Conservation (phyloP, 2,888 invertebrate species). For the Agelastica alni region DNA sequence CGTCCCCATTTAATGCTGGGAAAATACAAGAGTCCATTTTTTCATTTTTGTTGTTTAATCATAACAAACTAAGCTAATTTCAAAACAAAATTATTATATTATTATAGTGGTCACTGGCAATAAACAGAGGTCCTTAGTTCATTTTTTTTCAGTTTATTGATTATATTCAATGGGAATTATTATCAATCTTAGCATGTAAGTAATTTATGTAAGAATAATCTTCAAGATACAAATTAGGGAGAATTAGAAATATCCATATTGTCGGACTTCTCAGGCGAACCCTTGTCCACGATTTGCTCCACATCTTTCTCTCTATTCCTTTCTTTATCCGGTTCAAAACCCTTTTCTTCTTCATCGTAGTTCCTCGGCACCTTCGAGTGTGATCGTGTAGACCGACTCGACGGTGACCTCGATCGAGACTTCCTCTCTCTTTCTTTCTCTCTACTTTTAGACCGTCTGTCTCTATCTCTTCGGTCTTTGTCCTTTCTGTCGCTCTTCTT, state of each 20-base stretch:
- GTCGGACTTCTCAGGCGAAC: slow-evolving; percentile 64
- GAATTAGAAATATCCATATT: slow-evolving; percentile 84
- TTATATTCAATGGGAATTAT: background rate
- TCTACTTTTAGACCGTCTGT: slow-evolving; percentile 39
- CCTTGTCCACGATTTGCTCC: slow-evolving; percentile 56
- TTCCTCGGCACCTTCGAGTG: slow-evolving; percentile 57
- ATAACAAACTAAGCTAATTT: no score
- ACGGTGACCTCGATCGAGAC: slow-evolving; percentile 44
- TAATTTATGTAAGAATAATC: background rate
- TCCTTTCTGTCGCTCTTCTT: slow-evolving; percentile 48
- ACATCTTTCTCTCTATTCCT: slow-evolving; percentile 41
- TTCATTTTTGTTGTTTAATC: no score
- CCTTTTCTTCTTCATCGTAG: slow-evolving; percentile 61
- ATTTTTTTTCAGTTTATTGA: background rate
- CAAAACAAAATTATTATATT: no score
- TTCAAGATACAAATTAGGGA: slow-evolving; percentile 55
- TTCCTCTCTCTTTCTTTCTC: slow-evolving; percentile 31
- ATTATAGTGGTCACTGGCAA: no score
- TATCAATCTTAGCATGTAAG: background rate
- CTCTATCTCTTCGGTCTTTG: slow-evolving; percentile 44
- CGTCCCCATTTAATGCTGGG: no score
- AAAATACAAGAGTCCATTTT: no score
- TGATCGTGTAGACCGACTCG: slow-evolving; percentile 43
- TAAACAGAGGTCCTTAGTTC: no score
- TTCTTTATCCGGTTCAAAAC: slow-evolving; percentile 55